Percentiles rank a stretch among this genome's conserved stretches.
Evolutionary conservation across 1,140 invertebrate genomes (phyloP).

Genomic region (Heliconius congener): DNA sequence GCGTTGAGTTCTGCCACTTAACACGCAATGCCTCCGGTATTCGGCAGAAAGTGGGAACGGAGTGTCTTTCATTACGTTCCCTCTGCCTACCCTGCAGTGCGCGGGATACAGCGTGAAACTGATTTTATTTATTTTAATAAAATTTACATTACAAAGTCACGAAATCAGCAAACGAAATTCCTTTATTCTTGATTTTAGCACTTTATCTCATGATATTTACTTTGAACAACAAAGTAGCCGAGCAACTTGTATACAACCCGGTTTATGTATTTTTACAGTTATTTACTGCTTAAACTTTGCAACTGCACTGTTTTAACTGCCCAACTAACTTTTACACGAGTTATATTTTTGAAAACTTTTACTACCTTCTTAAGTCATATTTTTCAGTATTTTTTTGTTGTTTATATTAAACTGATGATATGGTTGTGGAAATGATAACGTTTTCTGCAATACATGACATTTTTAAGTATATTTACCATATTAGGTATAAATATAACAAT

Average conservation of each 20-base stretch:
- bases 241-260: constrained; percentile 12
- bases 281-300: constrained; percentile 12
- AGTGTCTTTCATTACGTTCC: no score
- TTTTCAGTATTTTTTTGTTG: neutral
- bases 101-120: no score
- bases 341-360: constrained; percentile 20
- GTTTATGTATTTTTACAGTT: constrained; percentile 15
- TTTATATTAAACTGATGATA: no score
- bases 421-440: no score
- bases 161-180: neutral
- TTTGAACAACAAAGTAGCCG: neutral
- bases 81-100: no score
- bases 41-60: no score
- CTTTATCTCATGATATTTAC: constrained; percentile 12
- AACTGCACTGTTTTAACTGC: constrained; percentile 12
- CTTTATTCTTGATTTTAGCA: constrained; percentile 11
- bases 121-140: neutral
- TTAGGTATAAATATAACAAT: no score
- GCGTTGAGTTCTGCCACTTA: no score
- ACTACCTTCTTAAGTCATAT: constrained; percentile 10
- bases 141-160: neutral
- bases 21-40: no score
- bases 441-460: no score
- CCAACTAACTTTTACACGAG: constrained; percentile 10
- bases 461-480: no score